Base-by-base conservation (phyloP, 2,113 vertebrate genomes). In the Rhabdomys dilectus region DNA sequence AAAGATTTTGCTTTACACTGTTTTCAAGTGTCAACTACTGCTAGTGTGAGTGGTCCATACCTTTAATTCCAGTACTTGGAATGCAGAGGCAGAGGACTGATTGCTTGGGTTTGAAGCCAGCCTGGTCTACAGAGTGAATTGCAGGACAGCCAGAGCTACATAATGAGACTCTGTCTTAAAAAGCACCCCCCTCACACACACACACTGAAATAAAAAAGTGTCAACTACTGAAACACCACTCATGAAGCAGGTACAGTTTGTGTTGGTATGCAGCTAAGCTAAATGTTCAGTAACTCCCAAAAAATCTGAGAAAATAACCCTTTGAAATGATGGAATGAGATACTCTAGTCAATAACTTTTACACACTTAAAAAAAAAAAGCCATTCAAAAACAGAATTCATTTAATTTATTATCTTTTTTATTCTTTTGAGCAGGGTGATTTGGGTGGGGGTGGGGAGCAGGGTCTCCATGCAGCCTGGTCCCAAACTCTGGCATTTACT, bases 311-410 rank as follows among this genome's bases (percentile, higher is more conserved):
- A 87, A 96, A 81, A 88, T n/a, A 36, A 11, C 48, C 11, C 76
- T 87, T 94, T 68, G 34, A 92, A 96, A 96, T 62, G 76, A 45
- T 81, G 31, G 42, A 77, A 86, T n/a, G 70, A 93, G 24, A 93
- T 70, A 89, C 7, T 87, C 68, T 76, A 82, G 58, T 62, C 72
- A 81, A 53, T 70, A 53, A 73, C 12, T 29, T 73, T 72, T n/a
- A 53, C 48, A 72, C 29, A 17, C 29, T 53, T 16, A 7, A 11
- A 73, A 5, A 7, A 11, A 73, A 5, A 66, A 72, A n/a, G 31
- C 24, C 48, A n/a, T 72, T 73, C 22, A 88, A 88, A 88, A 39
- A 26, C 66, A 19, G 22, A 58, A 42, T 17, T 51, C 26, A 58
- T 53, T 68, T 53, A 85, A 64, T 85, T 34, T 87, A 19, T 29